Base-by-base conservation (phyloP, 2,888 invertebrate species). In the Hirtodrosophila cameraria region DNA sequence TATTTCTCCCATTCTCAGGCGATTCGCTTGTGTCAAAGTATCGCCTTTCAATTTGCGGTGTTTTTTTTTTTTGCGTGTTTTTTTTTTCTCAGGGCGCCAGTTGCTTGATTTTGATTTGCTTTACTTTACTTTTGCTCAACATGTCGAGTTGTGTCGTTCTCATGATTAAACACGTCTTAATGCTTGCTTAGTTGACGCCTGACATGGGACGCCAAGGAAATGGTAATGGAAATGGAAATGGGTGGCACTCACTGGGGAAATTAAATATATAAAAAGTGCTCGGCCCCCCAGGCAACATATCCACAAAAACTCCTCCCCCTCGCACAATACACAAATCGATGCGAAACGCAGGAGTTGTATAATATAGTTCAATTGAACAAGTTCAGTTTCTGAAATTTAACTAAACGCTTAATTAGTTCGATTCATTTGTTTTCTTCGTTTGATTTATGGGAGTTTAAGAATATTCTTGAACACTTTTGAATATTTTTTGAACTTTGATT, bases 151-250 rank as follows among this genome's bases (percentile, higher is more conserved):
- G 55, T 64, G 54, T 42, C 27, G 63, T 42, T 38, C 63, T 28
- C 63, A 73, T 73, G 74, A 72, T 72, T 72, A 72, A 72, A 71
- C 71, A 73, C 75, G 70, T 74, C 69, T 59, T 72, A 72, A 72
- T 68, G 60, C 63, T 46, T 50, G 66, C 72, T 50, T 43, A 41
- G 59, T 55, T 35, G 57, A 46, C 72, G 67, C 54, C 63, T 55
- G 73, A 67, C 55, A 33, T 63, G 58, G 62, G 73, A 50, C n/a
- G n/a, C 46, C 28, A 59, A 66, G 61, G 38, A 66, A 75, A n/a
- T n/a, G n/a, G n/a, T n/a, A n/a, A n/a, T n/a, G n/a, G n/a, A n/a
- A n/a, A n/a, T n/a, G n/a, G n/a, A n/a, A n/a, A 71, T 53, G 50
- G 48, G 12, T 46, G 16, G 30, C 64, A 75, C 41, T 75, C 76